phyloP scores from a whole-genome alignment of 2,888 invertebrate genomes.

The Eledone cirrhosa region DNA sequence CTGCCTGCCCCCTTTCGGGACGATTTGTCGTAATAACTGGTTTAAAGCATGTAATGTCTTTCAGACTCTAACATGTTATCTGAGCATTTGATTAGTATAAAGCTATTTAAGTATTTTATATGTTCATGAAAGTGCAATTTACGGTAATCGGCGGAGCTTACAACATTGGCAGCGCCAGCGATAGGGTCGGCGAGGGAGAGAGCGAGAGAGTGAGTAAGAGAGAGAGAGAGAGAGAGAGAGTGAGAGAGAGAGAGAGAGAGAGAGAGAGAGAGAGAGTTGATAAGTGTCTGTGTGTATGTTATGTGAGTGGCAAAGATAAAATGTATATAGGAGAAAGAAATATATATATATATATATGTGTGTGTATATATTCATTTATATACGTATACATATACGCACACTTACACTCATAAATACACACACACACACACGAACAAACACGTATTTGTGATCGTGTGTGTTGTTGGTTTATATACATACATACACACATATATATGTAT shows the following conservation, averaged over 20 bases:
- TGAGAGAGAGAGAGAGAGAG: neutral
- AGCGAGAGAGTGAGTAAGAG: neutral
- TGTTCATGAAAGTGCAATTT: constrained; percentile 30
- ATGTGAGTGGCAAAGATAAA: too few species aligned
- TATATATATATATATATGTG: too few species aligned
- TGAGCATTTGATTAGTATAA: constrained; percentile 27
- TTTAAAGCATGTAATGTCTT: constrained; percentile 30
- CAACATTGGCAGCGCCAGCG: neutral
- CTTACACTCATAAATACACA: too few species aligned
- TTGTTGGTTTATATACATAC: too few species aligned
- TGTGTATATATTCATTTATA: too few species aligned
- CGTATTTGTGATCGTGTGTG: too few species aligned
- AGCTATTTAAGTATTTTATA: constrained; percentile 28
- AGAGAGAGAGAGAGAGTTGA: neutral
- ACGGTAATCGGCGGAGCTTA: constrained; percentile 7
- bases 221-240: neutral
- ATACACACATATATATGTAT: too few species aligned
- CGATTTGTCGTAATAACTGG: constrained; percentile 26
- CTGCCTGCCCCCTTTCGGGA: constrained; percentile 14
- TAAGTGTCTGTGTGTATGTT: too few species aligned
- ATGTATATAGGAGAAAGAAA: too few species aligned
- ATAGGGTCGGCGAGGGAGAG: too few species aligned
- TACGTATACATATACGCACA: too few species aligned
- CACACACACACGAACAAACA: too few species aligned
- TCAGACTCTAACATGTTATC: constrained; percentile 16